Base-by-base conservation (phyloP, 1,140 invertebrate species). In the Leptestheria dahalacensis region DNA sequence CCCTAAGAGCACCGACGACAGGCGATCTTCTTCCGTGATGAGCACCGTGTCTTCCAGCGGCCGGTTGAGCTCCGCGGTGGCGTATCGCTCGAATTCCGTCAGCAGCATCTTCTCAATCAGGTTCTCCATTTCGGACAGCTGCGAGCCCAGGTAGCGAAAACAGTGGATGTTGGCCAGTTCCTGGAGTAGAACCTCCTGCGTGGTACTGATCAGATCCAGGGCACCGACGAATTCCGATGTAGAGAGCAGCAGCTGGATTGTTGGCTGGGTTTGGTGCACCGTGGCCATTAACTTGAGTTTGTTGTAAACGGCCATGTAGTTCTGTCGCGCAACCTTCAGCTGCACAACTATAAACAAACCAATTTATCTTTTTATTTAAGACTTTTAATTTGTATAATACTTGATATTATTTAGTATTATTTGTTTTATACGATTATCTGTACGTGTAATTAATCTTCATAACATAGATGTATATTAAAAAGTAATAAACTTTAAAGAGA, bases 161-260 rank as follows among this genome's bases (percentile, higher is more conserved):
- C 92, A 91, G 67, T 91, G 87, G 50, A 97, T 81, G 25, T 91
- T 92, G 60, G 85, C 82, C 50, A 99, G 74, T 71, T 96, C 91
- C 65, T 88, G 84, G 3, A 80, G 77, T 12, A 98, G 75, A 61
- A 98, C 87, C 74, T 97, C 93, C 76, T 97, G 92, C 1, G 95
- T 96, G 1, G 91, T 94, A 59, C 88, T 82, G 64, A 99, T 99
- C 49, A 98, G 79, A 75, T 99, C 96, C 47, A 99, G 75, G 1
- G 96, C 95, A 26, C 91, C 93, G 29, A 96, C 92, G 78, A 95
- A 99, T 73, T 99, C 95, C 63, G 90, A 91, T 6, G 90, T 93
- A 57, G 92, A 92, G 18, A 99, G 75, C 11, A 98, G 75, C 48
- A 93, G 76, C 70, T 98, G 94, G 67, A 99, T 88, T 68, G 91